Evolutionary conservation across 2,113 vertebrate species (phyloP).

Genomic region (Megalops atlanticus): DNA sequence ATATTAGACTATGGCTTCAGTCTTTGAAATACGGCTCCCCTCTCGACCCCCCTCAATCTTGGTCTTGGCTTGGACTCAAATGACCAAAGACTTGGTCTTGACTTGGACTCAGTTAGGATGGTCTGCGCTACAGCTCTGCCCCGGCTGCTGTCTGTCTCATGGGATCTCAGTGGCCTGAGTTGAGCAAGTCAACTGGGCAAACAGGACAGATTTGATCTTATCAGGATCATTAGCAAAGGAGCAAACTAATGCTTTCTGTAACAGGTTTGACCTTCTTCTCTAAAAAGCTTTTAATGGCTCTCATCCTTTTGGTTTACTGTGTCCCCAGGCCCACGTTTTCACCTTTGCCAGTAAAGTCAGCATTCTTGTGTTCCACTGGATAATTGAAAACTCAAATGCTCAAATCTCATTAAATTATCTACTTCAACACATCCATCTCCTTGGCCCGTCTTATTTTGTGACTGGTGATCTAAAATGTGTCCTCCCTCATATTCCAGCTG

Average conservation of each 20-base stretch:
- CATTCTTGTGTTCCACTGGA: neutral
- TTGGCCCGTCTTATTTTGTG: neutral
- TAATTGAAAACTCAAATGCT: neutral
- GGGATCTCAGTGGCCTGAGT: no score
- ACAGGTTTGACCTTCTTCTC: neutral
- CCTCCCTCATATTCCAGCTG: neutral
- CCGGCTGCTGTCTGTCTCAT: no score
- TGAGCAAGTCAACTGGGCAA: neutral
- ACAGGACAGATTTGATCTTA: neutral
- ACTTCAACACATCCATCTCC: neutral
- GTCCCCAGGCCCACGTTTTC: neutral
- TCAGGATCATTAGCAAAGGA: neutral
- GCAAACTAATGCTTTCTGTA: neutral
- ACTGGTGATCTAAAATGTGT: neutral
- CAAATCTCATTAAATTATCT: neutral
- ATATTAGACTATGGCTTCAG: no score
- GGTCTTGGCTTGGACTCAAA: no score
- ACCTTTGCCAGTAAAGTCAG: neutral
- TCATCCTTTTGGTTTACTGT: neutral
- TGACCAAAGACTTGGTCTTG: no score
- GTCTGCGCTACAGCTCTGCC: no score
- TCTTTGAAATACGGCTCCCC: no score
- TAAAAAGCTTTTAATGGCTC: neutral
- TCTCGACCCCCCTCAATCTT: no score
- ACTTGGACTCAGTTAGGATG: no score